A percentile compares a stretch with the other conserved stretches of the same genome.
These are phyloP conservation scores for Oscheius sp. DNA, from an alignment of 2,888 invertebrate genomes.

Conservation along the genomic window DNA sequence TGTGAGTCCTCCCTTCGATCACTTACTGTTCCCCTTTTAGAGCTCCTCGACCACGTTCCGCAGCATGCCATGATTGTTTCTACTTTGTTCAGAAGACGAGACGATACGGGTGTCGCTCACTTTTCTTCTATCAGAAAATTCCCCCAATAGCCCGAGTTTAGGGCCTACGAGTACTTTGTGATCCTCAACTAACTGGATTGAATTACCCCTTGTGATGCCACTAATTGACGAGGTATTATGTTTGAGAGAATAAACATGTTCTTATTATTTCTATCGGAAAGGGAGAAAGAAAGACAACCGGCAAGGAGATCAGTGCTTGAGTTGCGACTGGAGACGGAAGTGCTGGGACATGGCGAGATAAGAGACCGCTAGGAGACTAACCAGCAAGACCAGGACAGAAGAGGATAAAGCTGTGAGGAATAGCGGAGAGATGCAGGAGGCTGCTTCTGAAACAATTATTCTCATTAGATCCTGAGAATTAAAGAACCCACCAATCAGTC, in stretches of 20 bases:
- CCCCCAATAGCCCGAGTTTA: neutral
- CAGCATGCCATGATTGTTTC: constrained; percentile 39
- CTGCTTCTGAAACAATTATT: constrained; percentile 20
- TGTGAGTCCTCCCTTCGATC: neutral
- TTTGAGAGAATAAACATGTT: constrained; percentile 14
- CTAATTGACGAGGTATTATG: neutral
- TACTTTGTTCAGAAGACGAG: neutral
- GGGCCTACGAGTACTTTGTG: constrained; percentile 4
- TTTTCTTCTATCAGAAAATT: neutral
- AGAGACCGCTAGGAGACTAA: constrained; percentile 33
- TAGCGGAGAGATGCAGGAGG: constrained; percentile 32
- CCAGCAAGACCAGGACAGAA: constrained; percentile 19
- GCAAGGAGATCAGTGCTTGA: constrained; percentile 23
- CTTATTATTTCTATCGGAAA: neutral
- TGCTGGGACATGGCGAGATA: constrained; percentile 35
- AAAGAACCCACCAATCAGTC: constrained; percentile 29
- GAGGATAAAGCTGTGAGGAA: constrained; percentile 21
- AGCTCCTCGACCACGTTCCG: constrained; percentile 56
- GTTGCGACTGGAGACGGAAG: constrained; percentile 25
- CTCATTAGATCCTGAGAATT: neutral
- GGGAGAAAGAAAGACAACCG: constrained; percentile 12
- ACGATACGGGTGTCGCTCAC: neutral
- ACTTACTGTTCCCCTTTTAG: constrained; percentile 37
- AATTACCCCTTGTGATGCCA: neutral
- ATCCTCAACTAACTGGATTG: constrained; percentile 1